Percentiles rank a stretch among this genome's conserved stretches.
These are phyloP conservation scores for Drosophila auraria DNA, from an alignment of 1,140 invertebrate genomes.

Conservation along the genomic window DNA sequence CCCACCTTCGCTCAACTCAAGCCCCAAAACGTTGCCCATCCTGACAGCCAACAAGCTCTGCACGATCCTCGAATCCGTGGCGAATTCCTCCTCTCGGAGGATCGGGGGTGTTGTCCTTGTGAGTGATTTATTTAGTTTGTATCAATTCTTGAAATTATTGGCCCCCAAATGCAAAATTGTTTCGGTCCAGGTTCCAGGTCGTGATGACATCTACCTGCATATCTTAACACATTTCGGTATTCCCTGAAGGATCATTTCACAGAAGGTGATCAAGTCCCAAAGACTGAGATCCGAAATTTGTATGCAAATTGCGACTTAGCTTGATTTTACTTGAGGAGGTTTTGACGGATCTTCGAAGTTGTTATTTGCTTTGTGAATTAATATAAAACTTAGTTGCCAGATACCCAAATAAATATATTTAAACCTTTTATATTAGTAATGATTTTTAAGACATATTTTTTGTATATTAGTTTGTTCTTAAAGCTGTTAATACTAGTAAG, in stretches of 20 bases:
- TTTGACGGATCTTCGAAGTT: constrained; percentile 7
- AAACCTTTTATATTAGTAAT: too few species aligned
- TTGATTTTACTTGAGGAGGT: constrained; percentile 2
- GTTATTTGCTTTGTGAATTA: not conserved
- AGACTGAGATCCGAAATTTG: constrained; percentile 11
- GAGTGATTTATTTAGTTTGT: constrained; percentile 83
- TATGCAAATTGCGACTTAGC: constrained; percentile 18
- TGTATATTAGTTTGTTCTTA: too few species aligned
- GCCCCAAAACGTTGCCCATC: constrained; percentile 66
- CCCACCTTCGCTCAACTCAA: constrained; percentile 30
- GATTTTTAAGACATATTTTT: too few species aligned
- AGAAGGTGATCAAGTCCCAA: constrained; percentile 16
- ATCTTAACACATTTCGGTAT: constrained; percentile 81
- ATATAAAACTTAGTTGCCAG: not conserved
- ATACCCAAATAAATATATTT: too few species aligned
- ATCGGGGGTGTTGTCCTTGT: constrained; percentile 37
- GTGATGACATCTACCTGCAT: constrained; percentile 73
- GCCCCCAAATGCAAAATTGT: constrained; percentile 51
- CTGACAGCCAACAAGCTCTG: constrained; percentile 81
- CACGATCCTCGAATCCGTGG: constrained; percentile 54
- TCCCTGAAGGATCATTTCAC: constrained; percentile 55
- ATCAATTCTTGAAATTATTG: constrained; percentile 81
- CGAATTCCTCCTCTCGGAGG: constrained; percentile 26
- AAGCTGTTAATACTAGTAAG: not conserved
- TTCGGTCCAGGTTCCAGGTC: constrained; percentile 42